Percentiles rank a stretch among this genome's conserved stretches.
Evolutionary conservation across 2,888 invertebrate genomes (phyloP).

Genomic region (Heliothis peltigera): DNA sequence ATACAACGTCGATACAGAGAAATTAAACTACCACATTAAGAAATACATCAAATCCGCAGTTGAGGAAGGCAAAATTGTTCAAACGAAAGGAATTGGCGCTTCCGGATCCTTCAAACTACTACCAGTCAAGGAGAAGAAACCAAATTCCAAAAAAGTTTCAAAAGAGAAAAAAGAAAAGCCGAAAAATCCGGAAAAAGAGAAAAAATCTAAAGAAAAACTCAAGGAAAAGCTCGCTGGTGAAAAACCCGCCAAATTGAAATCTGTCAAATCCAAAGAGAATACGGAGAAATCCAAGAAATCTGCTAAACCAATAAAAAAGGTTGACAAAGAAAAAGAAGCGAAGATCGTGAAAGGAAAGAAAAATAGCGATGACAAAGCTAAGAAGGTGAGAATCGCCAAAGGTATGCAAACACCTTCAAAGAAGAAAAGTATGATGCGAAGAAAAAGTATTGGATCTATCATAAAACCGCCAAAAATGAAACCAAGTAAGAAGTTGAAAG

Average conservation of each 20-base stretch:
- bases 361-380: constrained; percentile 33
- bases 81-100: constrained; percentile 80
- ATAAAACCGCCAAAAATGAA: constrained; percentile 86
- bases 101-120: constrained; percentile 81
- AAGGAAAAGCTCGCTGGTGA: constrained; percentile 57
- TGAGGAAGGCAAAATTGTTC: constrained; percentile 76
- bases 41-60: constrained; percentile 76
- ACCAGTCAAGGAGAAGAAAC: constrained; percentile 64
- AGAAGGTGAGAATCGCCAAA: constrained; percentile 52
- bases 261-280: constrained; percentile 4
- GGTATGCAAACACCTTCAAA: constrained; percentile 69
- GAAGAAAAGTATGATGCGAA: constrained; percentile 69
- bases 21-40: constrained; percentile 76
- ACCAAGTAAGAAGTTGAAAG: constrained; percentile 52
- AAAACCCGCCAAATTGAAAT: constrained; percentile 35
- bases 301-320: constrained; percentile 41
- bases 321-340: constrained; percentile 14
- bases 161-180: constrained; percentile 56
- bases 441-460: constrained; percentile 82
- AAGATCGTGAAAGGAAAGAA: constrained; percentile 48
- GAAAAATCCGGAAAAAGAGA: constrained; percentile 48
- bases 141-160: constrained; percentile 58
- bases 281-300: constrained; percentile 40
- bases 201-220: constrained; percentile 46
- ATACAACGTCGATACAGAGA: constrained; percentile 73